Evolutionary conservation across 1,140 invertebrate species (phyloP).

Genomic region (Penaeus chinensis): DNA sequence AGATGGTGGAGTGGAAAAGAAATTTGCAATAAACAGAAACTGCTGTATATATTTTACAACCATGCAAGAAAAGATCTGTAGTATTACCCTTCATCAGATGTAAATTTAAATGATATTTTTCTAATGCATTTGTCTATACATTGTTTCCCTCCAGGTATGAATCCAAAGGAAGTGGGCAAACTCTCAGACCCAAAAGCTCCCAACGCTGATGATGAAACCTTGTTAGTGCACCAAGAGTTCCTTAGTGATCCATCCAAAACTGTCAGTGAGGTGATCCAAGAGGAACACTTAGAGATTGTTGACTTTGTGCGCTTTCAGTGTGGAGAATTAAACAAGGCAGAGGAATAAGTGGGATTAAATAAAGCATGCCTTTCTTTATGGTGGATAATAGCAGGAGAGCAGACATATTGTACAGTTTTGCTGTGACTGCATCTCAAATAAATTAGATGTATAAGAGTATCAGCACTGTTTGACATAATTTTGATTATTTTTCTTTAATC

Average conservation of each 20-base stretch:
- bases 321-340: constrained; percentile 69
- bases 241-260: constrained; percentile 80
- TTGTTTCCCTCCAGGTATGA: constrained; percentile 75
- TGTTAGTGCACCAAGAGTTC: constrained; percentile 87
- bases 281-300: constrained; percentile 77
- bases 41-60: background rate
- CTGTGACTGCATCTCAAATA: no score
- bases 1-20: background rate
- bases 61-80: background rate
- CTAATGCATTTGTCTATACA: constrained; percentile 32
- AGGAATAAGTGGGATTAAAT: background rate
- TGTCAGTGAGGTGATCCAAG: constrained; percentile 79
- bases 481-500: no score
- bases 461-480: no score
- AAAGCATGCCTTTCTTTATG: no score
- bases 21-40: no score
- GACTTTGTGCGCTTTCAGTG: constrained; percentile 89
- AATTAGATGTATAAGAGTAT: no score
- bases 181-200: constrained; percentile 74
- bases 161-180: constrained; percentile 82
- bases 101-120: constrained; percentile 5
- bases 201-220: constrained; percentile 77
- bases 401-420: no score
- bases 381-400: no score
- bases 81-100: background rate